Conservation (phyloP, 2,797 vertebrate species). For the Eupleurogrammus muticus region DNA sequence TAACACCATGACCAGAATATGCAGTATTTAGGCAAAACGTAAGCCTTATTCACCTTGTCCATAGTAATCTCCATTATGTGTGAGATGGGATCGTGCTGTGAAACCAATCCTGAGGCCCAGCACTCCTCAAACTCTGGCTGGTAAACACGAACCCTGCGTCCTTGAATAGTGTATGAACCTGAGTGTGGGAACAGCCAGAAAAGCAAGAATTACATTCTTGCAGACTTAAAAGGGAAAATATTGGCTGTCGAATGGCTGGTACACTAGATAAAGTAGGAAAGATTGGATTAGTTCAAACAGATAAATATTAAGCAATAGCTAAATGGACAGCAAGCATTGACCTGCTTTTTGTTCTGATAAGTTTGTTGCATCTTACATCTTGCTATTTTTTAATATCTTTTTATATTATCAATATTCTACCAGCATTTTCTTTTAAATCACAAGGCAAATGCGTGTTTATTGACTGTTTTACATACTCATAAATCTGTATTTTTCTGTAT, state of each 20-base stretch:
- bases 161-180: slow-evolving; percentile 96
- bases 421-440: no score
- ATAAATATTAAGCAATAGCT: background rate
- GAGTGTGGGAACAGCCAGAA: slow-evolving; percentile 7
- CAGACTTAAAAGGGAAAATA: background rate
- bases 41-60: slow-evolving; percentile 86
- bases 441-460: no score
- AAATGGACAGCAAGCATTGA: background rate
- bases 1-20: background rate
- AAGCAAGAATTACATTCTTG: background rate
- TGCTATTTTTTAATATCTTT: no score
- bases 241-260: background rate
- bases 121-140: slow-evolving; percentile 94
- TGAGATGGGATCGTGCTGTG: slow-evolving; percentile 92
- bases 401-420: no score
- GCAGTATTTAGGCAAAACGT: background rate
- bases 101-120: slow-evolving; percentile 92
- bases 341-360: background rate
- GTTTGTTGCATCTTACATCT: no score
- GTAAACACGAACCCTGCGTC: slow-evolving; percentile 94
- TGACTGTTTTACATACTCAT: no score
- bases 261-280: background rate
- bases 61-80: slow-evolving; percentile 96
- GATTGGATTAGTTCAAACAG: background rate
- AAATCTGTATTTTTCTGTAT: no score